phyloP scores from a whole-genome alignment of 1,140 invertebrate genomes.

The Drosophila equinoxialis region DNA sequence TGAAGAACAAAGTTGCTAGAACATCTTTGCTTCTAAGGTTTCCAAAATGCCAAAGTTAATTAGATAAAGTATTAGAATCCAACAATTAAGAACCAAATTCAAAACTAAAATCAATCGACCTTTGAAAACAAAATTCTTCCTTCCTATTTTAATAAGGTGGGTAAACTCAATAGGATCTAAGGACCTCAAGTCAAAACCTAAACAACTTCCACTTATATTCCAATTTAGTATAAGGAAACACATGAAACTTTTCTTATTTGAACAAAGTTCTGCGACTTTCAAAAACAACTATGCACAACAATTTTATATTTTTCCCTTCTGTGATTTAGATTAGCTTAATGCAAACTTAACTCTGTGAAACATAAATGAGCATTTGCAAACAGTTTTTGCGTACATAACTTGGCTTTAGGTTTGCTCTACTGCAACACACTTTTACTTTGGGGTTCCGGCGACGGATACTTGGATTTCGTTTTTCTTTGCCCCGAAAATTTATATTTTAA shows the following conservation, averaged over 20 bases:
- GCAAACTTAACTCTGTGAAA: slow-evolving; percentile 8
- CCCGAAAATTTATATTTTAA: slow-evolving; percentile 58
- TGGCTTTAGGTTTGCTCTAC: neutral
- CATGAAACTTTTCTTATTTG: neutral
- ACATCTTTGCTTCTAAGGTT: no score
- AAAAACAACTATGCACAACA: neutral
- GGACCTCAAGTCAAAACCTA: no score
- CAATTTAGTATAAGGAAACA: neutral
- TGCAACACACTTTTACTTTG: neutral
- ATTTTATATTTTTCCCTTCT: neutral
- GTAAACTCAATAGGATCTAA: no score
- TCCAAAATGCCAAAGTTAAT: no score
- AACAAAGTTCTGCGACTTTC: neutral
- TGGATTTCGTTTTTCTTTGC: slow-evolving; percentile 35
- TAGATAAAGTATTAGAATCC: no score
- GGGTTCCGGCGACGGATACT: neutral
- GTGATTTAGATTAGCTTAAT: slow-evolving; percentile 12
- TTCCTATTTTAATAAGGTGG: no score
- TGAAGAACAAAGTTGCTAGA: no score
- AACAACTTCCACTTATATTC: no score
- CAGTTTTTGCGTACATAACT: neutral
- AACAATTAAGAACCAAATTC: no score
- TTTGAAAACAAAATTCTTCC: no score
- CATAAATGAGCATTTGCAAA: slow-evolving; percentile 10
- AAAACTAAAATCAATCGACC: no score